Evolutionary conservation across 2,888 invertebrate genomes (phyloP), one percentile per base, ranked within the genome.

Genomic region (Bugula neritina): DNA sequence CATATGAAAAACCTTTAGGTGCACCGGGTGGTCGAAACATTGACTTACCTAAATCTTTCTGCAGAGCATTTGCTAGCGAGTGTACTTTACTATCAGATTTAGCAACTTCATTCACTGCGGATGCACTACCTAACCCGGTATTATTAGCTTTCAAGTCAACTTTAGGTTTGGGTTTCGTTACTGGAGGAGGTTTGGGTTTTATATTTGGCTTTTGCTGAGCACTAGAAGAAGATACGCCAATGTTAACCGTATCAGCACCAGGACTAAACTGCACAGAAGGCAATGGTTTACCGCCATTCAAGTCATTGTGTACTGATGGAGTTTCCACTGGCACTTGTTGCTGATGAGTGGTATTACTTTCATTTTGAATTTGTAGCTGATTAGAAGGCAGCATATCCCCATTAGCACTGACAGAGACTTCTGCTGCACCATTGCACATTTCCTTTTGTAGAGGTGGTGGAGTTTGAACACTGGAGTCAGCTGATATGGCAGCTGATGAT

Each of bases 1-100:
- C 27, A 31, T 63, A 63, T 31, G 63, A 63, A 27, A 63, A 63
- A 31, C 63, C 63, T 34, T 63, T 63, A 34, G 31, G 29, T 2
- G 63, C 63, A 63, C 63, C 63, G 10, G 63, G 63, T 34, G 63
- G 63, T 10, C 29, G 29, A 63, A 25, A 25, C n/a, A 5, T 34
- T 5, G 63, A 21, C 5, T 25, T 25, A 63, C 29, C 63, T n/a
- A 63, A 63, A 63, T 63, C 63, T n/a, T 31, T 25, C 25, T 34
- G 27, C 5, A 63, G 34, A 5, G 27, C 29, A 31, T 63, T 63
- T 13, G 63, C 63, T n/a, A 63, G 31, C n/a, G 63, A 63, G 13
- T 63, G 63, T 13, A 63, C 31, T n/a, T 63, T 63, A 25, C 25
- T 63, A 3, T 25, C 63, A 25, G 27, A 13, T 29, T 21, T 17